Percentiles rank a stretch among this genome's conserved stretches.
These are phyloP conservation scores for Aldabrachelys gigantea DNA, from an alignment of 2,113 vertebrate species.

Conservation along the genomic window DNA sequence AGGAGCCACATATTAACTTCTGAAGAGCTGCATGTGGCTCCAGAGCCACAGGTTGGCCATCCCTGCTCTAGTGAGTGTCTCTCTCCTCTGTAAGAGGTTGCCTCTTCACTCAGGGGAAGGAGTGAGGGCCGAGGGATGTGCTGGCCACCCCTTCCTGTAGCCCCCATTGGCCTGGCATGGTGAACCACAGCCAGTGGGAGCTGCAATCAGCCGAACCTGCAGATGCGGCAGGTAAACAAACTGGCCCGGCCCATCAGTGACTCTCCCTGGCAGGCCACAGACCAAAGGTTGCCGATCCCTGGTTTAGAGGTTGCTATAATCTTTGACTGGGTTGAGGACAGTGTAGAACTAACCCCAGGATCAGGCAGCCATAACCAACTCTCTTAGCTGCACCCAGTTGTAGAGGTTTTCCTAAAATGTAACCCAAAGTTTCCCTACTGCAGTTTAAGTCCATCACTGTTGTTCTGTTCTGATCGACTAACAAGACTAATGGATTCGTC, in stretches of 20 bases:
- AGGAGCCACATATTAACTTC: no score
- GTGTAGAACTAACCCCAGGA: not conserved
- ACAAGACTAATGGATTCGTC: not conserved
- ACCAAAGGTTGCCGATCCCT: no score
- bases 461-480: fast-evolving
- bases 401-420: not conserved
- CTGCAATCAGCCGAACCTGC: no score
- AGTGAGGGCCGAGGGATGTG: no score
- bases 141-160: no score
- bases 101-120: not conserved
- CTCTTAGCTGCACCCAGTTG: not conserved
- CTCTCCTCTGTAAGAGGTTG: not conserved
- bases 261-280: no score
- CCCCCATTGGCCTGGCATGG: no score
- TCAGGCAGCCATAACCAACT: not conserved
- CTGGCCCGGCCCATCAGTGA: no score
- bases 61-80: not conserved
- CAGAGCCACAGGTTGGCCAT: no score
- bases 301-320: not conserved
- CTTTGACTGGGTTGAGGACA: not conserved
- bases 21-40: no score
- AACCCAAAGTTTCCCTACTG: not conserved
- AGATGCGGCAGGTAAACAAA: no score
- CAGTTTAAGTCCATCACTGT: fast-evolving
- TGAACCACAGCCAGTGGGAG: no score